Evolutionary conservation across 2,797 vertebrate species (phyloP), one percentile per base, ranked within the genome.

Genomic region (Ispidina picta): DNA sequence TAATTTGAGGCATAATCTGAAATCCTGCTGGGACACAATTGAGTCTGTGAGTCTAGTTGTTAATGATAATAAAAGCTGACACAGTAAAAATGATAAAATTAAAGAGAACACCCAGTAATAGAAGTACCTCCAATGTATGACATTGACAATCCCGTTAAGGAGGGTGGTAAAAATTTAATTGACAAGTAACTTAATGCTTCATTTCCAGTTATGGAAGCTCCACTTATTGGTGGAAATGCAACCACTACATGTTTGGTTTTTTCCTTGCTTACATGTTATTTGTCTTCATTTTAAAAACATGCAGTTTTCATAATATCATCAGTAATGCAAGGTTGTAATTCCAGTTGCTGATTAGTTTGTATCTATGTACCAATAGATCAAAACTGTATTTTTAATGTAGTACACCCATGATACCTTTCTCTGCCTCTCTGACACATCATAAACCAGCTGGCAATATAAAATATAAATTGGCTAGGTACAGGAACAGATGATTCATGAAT

Each of bases 31-130:
- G 92, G 92, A 85, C 69, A 85, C 35, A 85, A 86, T 93, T 92
- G 94, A 93, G 88, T 86, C 73, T 68, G 54, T 52, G 62, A 94
- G 78, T 18, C 83, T 54, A 62, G 44, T 80, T 94, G 87, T 93
- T 95, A 95, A 94, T 92, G 95, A 94, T 94, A 96, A 96, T 94
- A 96, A 95, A 96, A 94, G 78, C 86, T 91, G 95, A 95, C 94
- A 76, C 6, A 55, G 86, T 92, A 94, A 95, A 94, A 95, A 88
- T 37, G 60, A 64, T 66, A 90, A 79, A 94, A 90, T 93, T 93
- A 92, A 93, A 96, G 48, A 87, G 43, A 94, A 65, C 55, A 71
- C 33, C 70, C 73, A 63, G 64, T 26, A 95, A 93, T 83, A 18
- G 21, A 39, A 90, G 89, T 39, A 80, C 73, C 51, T 92, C 33